Percentiles rank a stretch among this genome's conserved stretches.
phyloP scores from a whole-genome alignment of 2,888 invertebrate genomes.

The Mesochorus sp. region DNA sequence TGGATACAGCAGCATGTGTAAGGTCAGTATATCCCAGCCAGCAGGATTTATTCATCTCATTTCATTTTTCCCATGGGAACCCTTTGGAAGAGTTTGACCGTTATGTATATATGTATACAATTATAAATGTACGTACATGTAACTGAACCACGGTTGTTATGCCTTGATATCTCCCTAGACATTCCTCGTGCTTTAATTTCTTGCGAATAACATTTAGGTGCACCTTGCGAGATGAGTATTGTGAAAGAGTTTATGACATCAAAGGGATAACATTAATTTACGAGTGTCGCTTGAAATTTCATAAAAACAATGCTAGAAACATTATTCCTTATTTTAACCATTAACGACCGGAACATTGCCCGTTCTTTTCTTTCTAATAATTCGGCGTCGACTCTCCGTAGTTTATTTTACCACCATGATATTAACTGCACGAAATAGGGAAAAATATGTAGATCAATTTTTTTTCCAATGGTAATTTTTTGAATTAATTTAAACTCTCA shows the following conservation, averaged over 20 bases:
- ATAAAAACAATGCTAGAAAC: not conserved
- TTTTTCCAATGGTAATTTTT: not conserved
- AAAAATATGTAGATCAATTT: not conserved
- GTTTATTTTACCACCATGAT: not conserved
- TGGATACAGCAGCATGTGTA: slow-evolving; percentile 8
- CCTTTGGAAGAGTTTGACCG: not conserved
- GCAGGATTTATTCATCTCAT: slow-evolving; percentile 39
- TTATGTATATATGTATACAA: not conserved
- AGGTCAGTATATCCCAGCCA: slow-evolving; percentile 1
- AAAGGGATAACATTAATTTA: slow-evolving; percentile 38
- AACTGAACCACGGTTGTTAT: slow-evolving; percentile 20
- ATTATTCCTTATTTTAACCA: slow-evolving; percentile 23
- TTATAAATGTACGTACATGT: not conserved
- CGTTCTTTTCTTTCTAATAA: no score
- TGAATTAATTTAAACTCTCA: not conserved
- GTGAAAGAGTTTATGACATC: slow-evolving; percentile 40
- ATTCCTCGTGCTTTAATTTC: slow-evolving; percentile 46
- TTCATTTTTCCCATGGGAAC: slow-evolving; percentile 48
- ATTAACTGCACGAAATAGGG: not conserved
- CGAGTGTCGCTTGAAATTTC: slow-evolving; percentile 13
- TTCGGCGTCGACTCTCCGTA: not conserved
- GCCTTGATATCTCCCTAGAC: slow-evolving; percentile 43
- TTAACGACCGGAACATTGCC: slow-evolving; percentile 1
- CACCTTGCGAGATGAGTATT: slow-evolving; percentile 20
- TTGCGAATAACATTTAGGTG: slow-evolving; percentile 18